A percentile compares a stretch with the other conserved stretches of the same genome.
Evolutionary conservation across 1,140 invertebrate genomes (phyloP).

Genomic region (Neuroterus valhalla): DNA sequence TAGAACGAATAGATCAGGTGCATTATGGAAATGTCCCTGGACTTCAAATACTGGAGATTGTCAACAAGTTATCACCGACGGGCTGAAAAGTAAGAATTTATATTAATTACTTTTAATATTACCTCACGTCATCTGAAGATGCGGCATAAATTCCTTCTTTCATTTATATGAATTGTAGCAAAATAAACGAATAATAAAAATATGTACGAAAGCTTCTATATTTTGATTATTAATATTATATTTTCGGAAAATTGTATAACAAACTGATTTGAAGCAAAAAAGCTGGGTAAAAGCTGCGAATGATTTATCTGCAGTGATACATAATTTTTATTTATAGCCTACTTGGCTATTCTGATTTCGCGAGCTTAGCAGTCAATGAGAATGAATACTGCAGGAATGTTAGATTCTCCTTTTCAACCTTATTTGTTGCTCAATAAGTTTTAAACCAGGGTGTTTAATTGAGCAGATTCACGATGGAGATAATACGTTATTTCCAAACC

Average conservation of each 20-base stretch:
- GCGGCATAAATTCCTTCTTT: neutral
- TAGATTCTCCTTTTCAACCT: too few relatives aligned
- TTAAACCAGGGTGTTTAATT: too few relatives aligned
- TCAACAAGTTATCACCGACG: slow-evolving; percentile 90
- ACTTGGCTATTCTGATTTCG: neutral
- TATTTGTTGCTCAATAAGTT: too few relatives aligned
- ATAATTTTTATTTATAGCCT: slow-evolving; percentile 22
- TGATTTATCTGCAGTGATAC: neutral
- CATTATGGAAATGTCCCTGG: slow-evolving; percentile 90
- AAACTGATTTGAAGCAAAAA: neutral
- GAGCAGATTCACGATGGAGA: too few relatives aligned
- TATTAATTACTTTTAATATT: slow-evolving; percentile 8
- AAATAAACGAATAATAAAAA: slow-evolving; percentile 12
- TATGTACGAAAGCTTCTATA: slow-evolving; percentile 14
- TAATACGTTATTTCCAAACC: too few relatives aligned
- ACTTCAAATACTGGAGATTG: slow-evolving; percentile 82
- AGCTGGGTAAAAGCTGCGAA: neutral
- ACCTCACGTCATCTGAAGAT: neutral
- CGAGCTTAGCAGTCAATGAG: neutral
- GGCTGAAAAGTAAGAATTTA: slow-evolving; percentile 83
- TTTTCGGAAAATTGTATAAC: slow-evolving; percentile 43
- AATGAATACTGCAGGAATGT: neutral
- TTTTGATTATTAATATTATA: slow-evolving; percentile 34
- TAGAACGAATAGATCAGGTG: slow-evolving; percentile 88
- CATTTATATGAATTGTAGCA: neutral